Evolutionary conservation across 2,888 invertebrate species (phyloP).

Genomic region (Leucania comma): DNA sequence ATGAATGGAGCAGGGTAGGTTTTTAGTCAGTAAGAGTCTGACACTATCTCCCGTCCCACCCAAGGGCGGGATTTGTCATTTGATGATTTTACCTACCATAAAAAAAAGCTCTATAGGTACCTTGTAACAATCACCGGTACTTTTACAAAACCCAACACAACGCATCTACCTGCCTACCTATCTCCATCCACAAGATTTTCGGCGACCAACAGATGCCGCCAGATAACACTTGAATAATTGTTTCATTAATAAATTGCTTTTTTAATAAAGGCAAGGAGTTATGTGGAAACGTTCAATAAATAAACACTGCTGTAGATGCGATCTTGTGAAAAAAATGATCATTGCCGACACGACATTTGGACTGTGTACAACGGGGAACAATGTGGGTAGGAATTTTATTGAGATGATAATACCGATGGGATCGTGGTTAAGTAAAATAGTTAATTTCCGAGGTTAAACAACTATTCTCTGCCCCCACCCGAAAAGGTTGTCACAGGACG

Average conservation of each 20-base stretch:
- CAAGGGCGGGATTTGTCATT: no score
- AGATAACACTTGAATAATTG: constrained; percentile 87
- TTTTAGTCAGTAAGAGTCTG: no score
- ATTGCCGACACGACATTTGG: constrained; percentile 78
- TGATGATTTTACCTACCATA: no score
- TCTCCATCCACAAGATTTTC: constrained; percentile 54
- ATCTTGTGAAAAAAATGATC: constrained; percentile 82
- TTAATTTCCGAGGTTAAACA: no score
- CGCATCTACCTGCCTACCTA: constrained; percentile 13
- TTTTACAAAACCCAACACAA: not conserved
- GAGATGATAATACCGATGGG: constrained; percentile 65
- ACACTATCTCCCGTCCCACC: no score
- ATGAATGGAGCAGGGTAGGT: no score
- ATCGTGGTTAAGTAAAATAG: no score
- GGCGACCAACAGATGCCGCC: constrained; percentile 75
- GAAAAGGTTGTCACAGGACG: no score
- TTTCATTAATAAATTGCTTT: constrained; percentile 88
- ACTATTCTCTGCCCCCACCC: no score
- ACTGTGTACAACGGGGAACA: constrained; percentile 73
- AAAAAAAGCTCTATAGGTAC: not conserved
- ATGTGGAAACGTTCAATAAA: constrained; percentile 77
- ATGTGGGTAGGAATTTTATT: constrained; percentile 58
- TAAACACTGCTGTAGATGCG: constrained; percentile 81
- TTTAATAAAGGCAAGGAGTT: constrained; percentile 82
- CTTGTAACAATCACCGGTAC: not conserved